A percentile compares a stretch with the other conserved stretches of the same genome.
These are phyloP conservation scores for Hyposoter didymator DNA, from an alignment of 2,888 invertebrate genomes.

Conservation along the genomic window DNA sequence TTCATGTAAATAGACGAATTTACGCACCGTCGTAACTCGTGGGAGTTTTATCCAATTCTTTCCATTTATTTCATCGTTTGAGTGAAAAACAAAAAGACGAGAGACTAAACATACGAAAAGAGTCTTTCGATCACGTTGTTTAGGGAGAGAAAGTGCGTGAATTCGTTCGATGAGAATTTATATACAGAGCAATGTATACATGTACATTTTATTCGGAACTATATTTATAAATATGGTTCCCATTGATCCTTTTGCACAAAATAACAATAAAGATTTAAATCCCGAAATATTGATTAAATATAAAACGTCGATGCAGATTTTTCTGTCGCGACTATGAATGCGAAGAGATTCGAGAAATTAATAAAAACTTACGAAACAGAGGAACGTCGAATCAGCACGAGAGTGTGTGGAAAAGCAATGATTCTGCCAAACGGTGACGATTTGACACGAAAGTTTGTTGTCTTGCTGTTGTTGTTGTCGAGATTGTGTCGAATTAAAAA, in stretches of 20 bases:
- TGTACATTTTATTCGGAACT: slow-evolving; percentile 49
- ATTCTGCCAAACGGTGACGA: slow-evolving; percentile 71
- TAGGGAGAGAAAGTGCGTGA: slow-evolving; percentile 19
- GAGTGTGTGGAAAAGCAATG: slow-evolving; percentile 64
- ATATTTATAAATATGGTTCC: slow-evolving; percentile 27
- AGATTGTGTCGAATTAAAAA: slow-evolving; percentile 82
- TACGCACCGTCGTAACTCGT: slow-evolving; percentile 58
- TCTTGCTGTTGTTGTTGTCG: slow-evolving; percentile 81
- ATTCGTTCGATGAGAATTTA: slow-evolving; percentile 33
- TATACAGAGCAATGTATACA: slow-evolving; percentile 45
- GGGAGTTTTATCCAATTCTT: slow-evolving; percentile 55
- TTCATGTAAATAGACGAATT: slow-evolving; percentile 69
- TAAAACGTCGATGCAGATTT: slow-evolving; percentile 23
- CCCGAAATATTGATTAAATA: not conserved
- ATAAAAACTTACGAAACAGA: not conserved
- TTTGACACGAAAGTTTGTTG: slow-evolving; percentile 71
- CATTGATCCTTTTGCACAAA: slow-evolving; percentile 53
- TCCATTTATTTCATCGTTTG: slow-evolving; percentile 52
- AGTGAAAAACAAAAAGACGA: slow-evolving; percentile 17
- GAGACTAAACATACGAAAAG: slow-evolving; percentile 1
- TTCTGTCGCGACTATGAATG: slow-evolving; percentile 8
- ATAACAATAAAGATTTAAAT: slow-evolving; percentile 7
- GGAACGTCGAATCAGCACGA: slow-evolving; percentile 21
- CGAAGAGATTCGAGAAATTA: not conserved
- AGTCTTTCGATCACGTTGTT: slow-evolving; percentile 27